These are phyloP conservation scores for Onychomys leucogaster DNA, from an alignment of 2,797 vertebrate species.

Conservation along the genomic window DNA sequence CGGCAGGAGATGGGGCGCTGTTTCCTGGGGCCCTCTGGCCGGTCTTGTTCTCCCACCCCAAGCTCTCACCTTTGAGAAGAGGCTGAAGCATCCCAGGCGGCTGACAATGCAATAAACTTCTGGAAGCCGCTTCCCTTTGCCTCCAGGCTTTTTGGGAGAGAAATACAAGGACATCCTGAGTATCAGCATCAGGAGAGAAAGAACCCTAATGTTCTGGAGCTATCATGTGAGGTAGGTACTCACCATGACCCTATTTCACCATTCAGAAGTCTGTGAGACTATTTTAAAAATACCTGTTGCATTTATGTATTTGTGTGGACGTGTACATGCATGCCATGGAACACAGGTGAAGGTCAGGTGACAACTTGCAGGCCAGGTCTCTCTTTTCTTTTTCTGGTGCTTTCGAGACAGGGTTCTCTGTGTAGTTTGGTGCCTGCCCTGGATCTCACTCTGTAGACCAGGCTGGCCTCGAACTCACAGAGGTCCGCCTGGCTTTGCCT, in stretches of 20 bases:
- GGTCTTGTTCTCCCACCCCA: neutral
- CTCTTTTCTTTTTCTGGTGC: no score
- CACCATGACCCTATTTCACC: neutral
- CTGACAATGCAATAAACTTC: conserved; percentile 95
- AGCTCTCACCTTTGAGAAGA: conserved; percentile 47
- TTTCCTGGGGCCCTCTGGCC: no score
- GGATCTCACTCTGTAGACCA: no score
- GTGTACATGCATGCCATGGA: neutral
- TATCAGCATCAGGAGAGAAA: neutral
- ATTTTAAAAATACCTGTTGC: neutral
- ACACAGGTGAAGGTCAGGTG: neutral
- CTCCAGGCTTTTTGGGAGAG: conserved; percentile 78
- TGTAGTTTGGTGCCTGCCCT: no score
- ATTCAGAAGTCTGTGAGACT: neutral
- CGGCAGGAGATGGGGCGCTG: neutral
- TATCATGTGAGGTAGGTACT: neutral
- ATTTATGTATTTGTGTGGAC: neutral
- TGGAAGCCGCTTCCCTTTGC: conserved; percentile 88
- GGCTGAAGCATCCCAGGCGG: conserved; percentile 94
- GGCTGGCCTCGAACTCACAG: no score
- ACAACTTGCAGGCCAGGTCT: neutral
- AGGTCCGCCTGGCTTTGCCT: no score
- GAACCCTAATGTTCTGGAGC: neutral
- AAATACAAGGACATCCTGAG: neutral
- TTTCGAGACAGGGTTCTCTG: no score